Evolutionary conservation across 2,888 invertebrate genomes (phyloP).

Genomic region (Meloe dianella): DNA sequence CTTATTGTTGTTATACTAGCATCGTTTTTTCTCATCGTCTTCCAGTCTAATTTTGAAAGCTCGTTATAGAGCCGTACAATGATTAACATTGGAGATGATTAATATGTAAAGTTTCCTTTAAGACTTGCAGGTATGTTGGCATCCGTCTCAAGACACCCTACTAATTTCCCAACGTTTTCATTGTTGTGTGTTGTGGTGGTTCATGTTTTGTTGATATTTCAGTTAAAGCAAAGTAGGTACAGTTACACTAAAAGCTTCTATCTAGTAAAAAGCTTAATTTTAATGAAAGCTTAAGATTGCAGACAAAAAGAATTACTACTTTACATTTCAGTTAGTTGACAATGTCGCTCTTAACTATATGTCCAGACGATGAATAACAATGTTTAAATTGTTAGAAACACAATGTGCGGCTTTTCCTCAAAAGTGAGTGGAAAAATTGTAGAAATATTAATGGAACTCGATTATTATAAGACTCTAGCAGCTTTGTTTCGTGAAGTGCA

Average conservation of each 20-base stretch:
- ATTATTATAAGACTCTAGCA: no score
- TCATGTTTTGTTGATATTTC: conserved; percentile 19
- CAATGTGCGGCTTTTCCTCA: no score
- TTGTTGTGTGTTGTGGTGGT: conserved; percentile 24
- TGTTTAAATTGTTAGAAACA: not conserved
- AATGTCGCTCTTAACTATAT: conserved; percentile 15
- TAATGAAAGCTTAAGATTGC: not conserved
- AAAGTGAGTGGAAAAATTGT: no score
- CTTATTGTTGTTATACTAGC: no score
- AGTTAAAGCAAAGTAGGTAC: conserved; percentile 18
- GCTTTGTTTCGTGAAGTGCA: no score
- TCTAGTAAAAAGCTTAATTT: not conserved
- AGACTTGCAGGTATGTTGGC: conserved; percentile 10
- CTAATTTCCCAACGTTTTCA: conserved; percentile 27
- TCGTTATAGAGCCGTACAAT: conserved; percentile 26
- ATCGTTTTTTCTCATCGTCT: conserved; percentile 9
- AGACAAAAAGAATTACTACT: not conserved
- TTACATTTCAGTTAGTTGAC: conserved; percentile 5
- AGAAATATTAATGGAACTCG: no score
- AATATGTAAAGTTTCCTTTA: conserved; percentile 30
- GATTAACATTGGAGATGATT: conserved; percentile 34
- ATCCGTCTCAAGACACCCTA: conserved; percentile 20
- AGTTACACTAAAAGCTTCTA: conserved; percentile 14
- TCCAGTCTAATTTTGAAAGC: conserved; percentile 22
- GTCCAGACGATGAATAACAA: not conserved